Conservation (phyloP, 2,797 vertebrate species). For the Petrocephalus schoutedeni region DNA sequence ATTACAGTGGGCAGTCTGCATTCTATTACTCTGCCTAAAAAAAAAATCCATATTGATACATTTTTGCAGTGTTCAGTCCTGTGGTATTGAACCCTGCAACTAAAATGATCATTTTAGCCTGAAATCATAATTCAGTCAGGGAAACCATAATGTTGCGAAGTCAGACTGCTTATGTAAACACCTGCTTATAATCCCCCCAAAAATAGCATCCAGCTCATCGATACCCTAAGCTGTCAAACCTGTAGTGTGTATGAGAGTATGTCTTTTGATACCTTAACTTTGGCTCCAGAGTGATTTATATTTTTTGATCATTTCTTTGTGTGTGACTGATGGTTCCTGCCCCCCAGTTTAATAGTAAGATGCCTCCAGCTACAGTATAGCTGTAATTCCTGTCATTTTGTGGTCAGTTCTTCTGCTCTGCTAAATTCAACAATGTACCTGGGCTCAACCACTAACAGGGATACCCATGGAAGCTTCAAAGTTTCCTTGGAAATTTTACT, state of each 20-base stretch:
- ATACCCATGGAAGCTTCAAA: neutral
- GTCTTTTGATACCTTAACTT: neutral
- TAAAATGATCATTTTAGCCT: neutral
- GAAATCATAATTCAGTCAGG: neutral
- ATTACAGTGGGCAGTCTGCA: neutral
- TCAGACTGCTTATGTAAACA: neutral
- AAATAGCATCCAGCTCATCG: neutral
- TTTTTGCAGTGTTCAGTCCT: neutral
- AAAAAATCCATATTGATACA: neutral
- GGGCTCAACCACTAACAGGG: neutral
- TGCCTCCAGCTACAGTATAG: neutral
- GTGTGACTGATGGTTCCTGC: neutral
- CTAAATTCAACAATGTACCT: conserved; percentile 4
- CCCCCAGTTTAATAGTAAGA: neutral
- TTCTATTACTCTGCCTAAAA: neutral
- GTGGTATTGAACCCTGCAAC: neutral
- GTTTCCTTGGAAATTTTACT: neutral
- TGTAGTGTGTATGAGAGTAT: neutral
- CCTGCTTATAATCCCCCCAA: neutral
- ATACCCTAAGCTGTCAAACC: neutral
- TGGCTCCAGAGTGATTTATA: neutral
- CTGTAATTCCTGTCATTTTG: conserved; percentile 17
- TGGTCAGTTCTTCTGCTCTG: conserved; percentile 4
- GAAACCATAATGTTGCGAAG: neutral
- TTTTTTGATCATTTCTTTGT: neutral